A percentile compares a stretch with the other conserved stretches of the same genome.
phyloP scores from a whole-genome alignment of 2,888 invertebrate genomes.

The Megastigmus dorsalis region DNA sequence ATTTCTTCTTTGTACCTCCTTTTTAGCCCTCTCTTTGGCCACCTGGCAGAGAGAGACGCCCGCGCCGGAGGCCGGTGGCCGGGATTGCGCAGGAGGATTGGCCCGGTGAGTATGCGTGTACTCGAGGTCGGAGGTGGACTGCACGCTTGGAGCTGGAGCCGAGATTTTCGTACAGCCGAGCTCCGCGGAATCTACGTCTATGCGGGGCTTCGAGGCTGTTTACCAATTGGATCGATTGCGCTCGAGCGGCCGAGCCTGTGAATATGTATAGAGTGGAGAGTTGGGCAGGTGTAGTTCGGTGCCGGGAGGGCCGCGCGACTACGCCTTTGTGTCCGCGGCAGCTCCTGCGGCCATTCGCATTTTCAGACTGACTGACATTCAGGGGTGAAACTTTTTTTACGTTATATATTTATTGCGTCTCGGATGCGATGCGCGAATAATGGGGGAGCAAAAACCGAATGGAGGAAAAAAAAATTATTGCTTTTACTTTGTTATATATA shows the following conservation, averaged over 20 bases:
- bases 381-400: background rate
- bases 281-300: background rate
- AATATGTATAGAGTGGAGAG: too few relatives aligned
- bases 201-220: slow-evolving; percentile 27
- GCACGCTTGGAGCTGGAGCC: background rate
- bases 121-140: too few relatives aligned
- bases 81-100: background rate
- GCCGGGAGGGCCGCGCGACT: background rate
- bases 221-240: background rate
- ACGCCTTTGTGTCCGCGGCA: background rate
- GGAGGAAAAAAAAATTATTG: too few relatives aligned
- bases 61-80: background rate
- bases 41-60: too few relatives aligned
- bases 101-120: slow-evolving; percentile 28
- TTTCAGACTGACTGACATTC: slow-evolving; percentile 41
- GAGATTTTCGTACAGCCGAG: background rate
- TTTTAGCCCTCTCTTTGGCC: too few relatives aligned
- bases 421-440: too few relatives aligned
- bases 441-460: too few relatives aligned
- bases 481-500: background rate
- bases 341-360: slow-evolving; percentile 24
- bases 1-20: background rate
- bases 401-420: too few relatives aligned
- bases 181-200: slow-evolving; percentile 44
- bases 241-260: slow-evolving; percentile 8